These are phyloP conservation scores for Erythrocercus mccallii DNA, from an alignment of 2,113 vertebrate genomes.

Conservation along the genomic window DNA sequence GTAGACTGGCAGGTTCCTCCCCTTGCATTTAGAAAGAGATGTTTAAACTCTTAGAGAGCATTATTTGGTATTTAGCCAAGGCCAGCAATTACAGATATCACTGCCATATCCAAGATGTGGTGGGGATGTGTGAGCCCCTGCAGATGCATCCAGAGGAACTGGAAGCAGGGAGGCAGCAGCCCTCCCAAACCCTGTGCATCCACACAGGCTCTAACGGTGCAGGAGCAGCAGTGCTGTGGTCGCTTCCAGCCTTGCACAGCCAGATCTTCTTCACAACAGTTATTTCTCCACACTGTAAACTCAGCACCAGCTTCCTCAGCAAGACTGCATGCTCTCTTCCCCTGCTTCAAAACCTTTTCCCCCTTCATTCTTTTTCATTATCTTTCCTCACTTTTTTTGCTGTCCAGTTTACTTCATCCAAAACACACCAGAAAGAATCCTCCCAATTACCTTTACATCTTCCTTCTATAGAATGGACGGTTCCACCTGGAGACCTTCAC, in stretches of 20 bases:
- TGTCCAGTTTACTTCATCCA: neutral
- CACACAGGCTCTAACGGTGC: neutral
- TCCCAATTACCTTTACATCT: neutral
- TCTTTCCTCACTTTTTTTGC: neutral
- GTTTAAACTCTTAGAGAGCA: neutral
- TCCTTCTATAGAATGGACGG: neutral
- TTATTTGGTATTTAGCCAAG: neutral
- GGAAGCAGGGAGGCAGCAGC: neutral
- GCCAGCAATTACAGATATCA: neutral
- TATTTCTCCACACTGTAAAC: neutral
- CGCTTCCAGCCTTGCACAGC: neutral
- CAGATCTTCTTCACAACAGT: neutral
- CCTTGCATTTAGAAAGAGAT: neutral
- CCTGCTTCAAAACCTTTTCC: neutral
- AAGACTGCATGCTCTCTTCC: neutral
- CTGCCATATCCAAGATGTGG: fast-evolving
- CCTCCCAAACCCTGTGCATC: neutral
- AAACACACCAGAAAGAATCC: neutral
- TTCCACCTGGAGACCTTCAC: neutral
- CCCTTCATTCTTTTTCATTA: neutral
- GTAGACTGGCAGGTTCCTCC: neutral
- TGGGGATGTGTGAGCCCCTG: fast-evolving
- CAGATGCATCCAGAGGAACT: fast-evolving
- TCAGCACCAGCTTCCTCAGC: neutral
- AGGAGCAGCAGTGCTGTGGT: neutral